Percentiles rank a stretch among this genome's conserved stretches.
Evolutionary conservation across 2,888 invertebrate genomes (phyloP).

Genomic region (Salticus scenicus): DNA sequence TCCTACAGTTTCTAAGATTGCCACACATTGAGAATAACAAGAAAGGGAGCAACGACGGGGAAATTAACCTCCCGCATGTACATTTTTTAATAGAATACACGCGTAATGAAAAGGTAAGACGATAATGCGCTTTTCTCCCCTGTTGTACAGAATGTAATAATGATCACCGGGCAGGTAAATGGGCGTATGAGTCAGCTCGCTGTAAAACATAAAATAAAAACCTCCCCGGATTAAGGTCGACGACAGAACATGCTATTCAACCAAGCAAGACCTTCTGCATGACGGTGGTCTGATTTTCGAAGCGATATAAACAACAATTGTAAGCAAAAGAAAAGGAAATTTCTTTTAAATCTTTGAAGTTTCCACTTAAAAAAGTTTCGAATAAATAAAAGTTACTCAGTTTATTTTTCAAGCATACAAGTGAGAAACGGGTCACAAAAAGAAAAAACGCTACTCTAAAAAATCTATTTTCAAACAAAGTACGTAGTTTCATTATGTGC

Average conservation of each 20-base stretch:
- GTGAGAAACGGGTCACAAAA: no score
- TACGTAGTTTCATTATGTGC: no score
- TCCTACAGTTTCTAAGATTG: neutral
- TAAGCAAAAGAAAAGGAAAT: slow-evolving; percentile 2
- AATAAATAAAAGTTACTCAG: no score
- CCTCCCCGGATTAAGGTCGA: slow-evolving; percentile 3
- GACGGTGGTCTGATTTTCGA: neutral
- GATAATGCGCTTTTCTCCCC: neutral
- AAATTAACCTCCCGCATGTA: neutral
- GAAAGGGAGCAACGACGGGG: neutral
- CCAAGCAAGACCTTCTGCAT: neutral
- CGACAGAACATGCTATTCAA: neutral
- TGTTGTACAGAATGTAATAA: neutral
- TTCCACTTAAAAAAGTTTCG: no score
- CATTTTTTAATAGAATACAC: neutral
- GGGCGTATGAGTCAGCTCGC: slow-evolving; percentile 6
- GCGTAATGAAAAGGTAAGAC: slow-evolving; percentile 1
- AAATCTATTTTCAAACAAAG: no score
- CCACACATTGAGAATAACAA: neutral
- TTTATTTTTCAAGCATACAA: no score
- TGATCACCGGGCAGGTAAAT: slow-evolving; percentile 16
- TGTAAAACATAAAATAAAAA: neutral
- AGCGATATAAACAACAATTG: neutral
- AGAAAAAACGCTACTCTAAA: no score
- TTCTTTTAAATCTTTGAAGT: no score